Evolutionary conservation across 2,888 invertebrate species (phyloP), one percentile per base, ranked within the genome.

Genomic region (Ganaspis brasiliensis): DNA sequence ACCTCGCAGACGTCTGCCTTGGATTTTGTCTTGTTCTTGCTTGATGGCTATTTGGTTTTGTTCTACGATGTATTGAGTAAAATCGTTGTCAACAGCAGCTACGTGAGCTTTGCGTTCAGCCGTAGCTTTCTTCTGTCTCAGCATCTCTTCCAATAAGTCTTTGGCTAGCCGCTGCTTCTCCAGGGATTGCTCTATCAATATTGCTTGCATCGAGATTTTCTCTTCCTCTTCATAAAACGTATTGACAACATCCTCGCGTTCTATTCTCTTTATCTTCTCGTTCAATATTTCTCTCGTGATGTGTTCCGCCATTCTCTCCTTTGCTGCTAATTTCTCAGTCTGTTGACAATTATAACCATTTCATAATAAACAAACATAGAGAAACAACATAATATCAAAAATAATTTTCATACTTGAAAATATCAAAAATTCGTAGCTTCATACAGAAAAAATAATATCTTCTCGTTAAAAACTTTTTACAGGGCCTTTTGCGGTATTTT

Each of bases 71-170:
- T 86, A 75, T 73, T 76, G 81, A 1, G 77, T 72, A 19, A 87
- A 85, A 1, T 81, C 82, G 0, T 77, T 79, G 67, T 87, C 87
- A 45, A 73, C 78, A 40, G 80, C 83, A 4, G 74, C 67, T 55
- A 84, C 82, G 49, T 75, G 81, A 8, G 80, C 80, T 73, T 79
- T 85, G 12, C 45, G 81, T 49, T 84, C 83, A 14, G 75, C 81
- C 5, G 63, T 45, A 16, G 40, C 72, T 57, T 73, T 74, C 10
- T 57, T 82, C 12, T 79, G 71, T 10, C 77, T 80, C 61, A 49
- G 79, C 82, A 83, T 83, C 2, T 85, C 83, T 31, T 79, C 77
- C 26, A 81, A 37, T 12, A 81, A 70, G 52, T 82, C 81, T 52
- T 35, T 81, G 10, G 76, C 78, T 1, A 16, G 73, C 9, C 37